Evolutionary conservation across 2,888 invertebrate genomes (phyloP).

Genomic region (Dione juno): DNA sequence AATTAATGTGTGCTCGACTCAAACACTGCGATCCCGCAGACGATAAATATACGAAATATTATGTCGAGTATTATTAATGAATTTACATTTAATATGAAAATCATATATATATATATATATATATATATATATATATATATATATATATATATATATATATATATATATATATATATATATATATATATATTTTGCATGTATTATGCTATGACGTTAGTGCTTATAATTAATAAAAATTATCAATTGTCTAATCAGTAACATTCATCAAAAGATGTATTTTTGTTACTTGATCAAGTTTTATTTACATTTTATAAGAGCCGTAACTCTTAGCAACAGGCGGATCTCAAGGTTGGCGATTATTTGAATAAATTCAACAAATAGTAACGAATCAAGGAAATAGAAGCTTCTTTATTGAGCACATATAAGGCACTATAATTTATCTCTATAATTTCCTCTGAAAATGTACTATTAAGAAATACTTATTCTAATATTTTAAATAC

Average conservation of each 20-base stretch:
- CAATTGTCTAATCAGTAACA: constrained; percentile 29
- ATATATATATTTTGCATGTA: constrained; percentile 9
- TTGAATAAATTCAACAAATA: constrained; percentile 65
- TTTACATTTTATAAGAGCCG: constrained; percentile 55
- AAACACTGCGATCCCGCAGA: constrained; percentile 58
- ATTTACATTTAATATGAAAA: constrained; percentile 33
- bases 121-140: not conserved
- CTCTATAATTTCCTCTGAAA: constrained; percentile 1
- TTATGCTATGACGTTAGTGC: constrained; percentile 23
- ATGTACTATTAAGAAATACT: not conserved
- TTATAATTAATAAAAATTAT: constrained; percentile 33
- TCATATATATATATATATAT: not conserved
- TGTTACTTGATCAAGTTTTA: constrained; percentile 49
- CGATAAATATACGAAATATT: constrained; percentile 59
- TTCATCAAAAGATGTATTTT: constrained; percentile 40
- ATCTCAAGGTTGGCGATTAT: constrained; percentile 71
- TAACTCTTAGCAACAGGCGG: constrained; percentile 69
- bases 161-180: not conserved
- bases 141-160: not conserved
- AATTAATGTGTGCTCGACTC: constrained; percentile 71
- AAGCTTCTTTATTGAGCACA: constrained; percentile 36
- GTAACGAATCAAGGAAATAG: constrained; percentile 63
- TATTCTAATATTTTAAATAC: not conserved
- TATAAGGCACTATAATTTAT: constrained; percentile 6
- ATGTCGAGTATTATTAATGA: constrained; percentile 47